Base-by-base conservation (phyloP, 2,113 vertebrate species). In the Pteropus alecto region DNA sequence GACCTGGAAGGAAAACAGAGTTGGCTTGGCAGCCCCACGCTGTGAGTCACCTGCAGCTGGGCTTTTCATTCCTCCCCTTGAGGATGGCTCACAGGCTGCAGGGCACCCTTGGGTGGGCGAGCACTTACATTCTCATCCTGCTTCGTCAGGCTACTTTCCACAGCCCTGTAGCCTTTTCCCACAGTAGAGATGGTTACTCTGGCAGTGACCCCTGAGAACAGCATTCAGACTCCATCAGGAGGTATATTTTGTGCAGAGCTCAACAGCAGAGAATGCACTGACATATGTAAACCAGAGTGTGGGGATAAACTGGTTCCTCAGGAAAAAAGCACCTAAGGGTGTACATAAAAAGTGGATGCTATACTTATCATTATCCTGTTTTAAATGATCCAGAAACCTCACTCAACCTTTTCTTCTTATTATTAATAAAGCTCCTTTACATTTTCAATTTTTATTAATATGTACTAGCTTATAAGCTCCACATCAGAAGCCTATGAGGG, bases 1-100 rank as follows among this genome's bases (percentile, higher is more conserved):
- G 98, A 60, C 99, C 99, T 99, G 97, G 76, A 93, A 98, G 2
- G 28, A 94, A 98, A 86, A 94, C 7, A 74, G 81, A 51, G 76
- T 61, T 4, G 3, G 41, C 56, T 76, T 94, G 94, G 88, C 90
- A 93, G 63, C 56, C 68, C 77, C 73, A 94, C 26, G 30, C 96
- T 74, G 9, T 96, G 94, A 97, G 35, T 96, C 96, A 95, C 63
- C 30, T 54, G 54, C 13, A 24, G 46, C 60, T 0, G 0, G 1
- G 43, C 83, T 90, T 97, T 74, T 82, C 95, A 95, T 92, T 41
- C 24, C 63, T 89, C 41, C 14, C 0, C 3, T 13, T 6, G 21
- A 60, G 33, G 28, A 19, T 7, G 24, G 63, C 56, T 92, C 63
- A 5, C 60, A 43, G 46, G 83, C 83, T 61, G 18, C 85, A 48